Base-by-base conservation (phyloP, 2,797 vertebrate genomes). In the Microchirus variegatus region DNA sequence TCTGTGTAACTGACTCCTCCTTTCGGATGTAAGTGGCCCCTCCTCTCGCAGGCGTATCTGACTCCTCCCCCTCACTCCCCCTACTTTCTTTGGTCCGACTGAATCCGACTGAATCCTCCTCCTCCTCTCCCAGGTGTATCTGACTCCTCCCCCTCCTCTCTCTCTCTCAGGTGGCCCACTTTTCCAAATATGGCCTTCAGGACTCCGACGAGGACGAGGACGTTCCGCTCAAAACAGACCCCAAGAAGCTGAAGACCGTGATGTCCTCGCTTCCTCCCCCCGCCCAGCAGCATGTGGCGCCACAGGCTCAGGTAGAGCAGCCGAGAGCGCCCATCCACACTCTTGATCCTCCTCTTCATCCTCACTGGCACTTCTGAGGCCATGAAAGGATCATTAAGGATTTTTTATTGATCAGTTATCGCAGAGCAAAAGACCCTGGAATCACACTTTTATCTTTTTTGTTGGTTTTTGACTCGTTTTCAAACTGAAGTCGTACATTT, bases 111-210 rank as follows among this genome's bases (percentile, higher is more conserved):
- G 40, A 41, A 7, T 11, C 40, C 10, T 14, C 14, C 40, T 2
- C 14, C 40, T 49, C 41, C 9, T 1, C 43, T 11, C 43, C 66
- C 49, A 42, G 57, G 31, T 26, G 26, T 36, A 13, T 42, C 40
- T 42, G 1, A 18, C 31, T 22, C 17, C 19, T 26, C 42, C 40
- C 13, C 42, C 37, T 12, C 11, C 2, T 19, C 38, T 37, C 22
- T 19, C 35, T 41, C 10, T 11, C 35, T 14, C 85, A 99, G 97
- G 97, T 99, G 13, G 85, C 91, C 19, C 97, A 99, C 56, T 99
- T 99, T 61, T 98, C 97, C 42, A 99, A 99, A 66, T 99, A 99
- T 0, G 97, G 97, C 42, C 91, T 98, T n/a, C 95, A 96, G 70
- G 97, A 97, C 67, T 97, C 96, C 0, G 97, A 99, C 11, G 97